Conservation (phyloP, 1,140 invertebrate species). For the Bombus confusus region DNA sequence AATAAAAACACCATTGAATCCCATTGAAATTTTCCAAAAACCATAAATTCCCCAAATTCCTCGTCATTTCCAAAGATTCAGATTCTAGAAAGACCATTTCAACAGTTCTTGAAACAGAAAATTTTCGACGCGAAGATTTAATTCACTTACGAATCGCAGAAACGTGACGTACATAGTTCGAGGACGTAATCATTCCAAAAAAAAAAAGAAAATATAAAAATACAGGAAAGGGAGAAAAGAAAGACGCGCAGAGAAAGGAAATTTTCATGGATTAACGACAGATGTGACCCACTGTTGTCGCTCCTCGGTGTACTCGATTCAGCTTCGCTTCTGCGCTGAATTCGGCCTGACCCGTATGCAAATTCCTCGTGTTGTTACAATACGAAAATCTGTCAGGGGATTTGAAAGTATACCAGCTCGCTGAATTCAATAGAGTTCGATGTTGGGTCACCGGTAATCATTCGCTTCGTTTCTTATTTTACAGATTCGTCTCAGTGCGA, state of each 20-base stretch:
- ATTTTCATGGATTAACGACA: conserved; percentile 35
- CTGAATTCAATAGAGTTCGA: background rate
- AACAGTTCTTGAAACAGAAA: too few species aligned
- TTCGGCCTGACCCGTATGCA: conserved; percentile 18
- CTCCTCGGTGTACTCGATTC: conserved; percentile 3
- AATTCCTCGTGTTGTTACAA: background rate
- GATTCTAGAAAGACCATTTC: background rate
- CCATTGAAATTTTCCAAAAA: background rate
- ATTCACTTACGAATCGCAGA: background rate
- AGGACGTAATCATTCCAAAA: background rate
- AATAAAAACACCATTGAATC: too few species aligned
- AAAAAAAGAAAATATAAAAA: background rate
- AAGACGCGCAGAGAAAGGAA: background rate
- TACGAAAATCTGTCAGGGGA: background rate
- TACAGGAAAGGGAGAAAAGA: background rate
- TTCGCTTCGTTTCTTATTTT: background rate
- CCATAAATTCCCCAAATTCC: background rate
- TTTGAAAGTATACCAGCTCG: background rate
- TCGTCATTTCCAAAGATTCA: too few species aligned
- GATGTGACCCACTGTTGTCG: conserved; percentile 1
- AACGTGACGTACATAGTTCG: fast-evolving
- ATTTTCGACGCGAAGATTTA: too few species aligned
- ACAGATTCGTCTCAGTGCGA: too few species aligned
- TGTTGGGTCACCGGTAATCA: background rate
- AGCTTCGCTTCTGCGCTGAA: background rate